Evolutionary conservation across 1,140 invertebrate species (phyloP), one percentile per base, ranked within the genome.

Genomic region (Temnothorax longispinosus): DNA sequence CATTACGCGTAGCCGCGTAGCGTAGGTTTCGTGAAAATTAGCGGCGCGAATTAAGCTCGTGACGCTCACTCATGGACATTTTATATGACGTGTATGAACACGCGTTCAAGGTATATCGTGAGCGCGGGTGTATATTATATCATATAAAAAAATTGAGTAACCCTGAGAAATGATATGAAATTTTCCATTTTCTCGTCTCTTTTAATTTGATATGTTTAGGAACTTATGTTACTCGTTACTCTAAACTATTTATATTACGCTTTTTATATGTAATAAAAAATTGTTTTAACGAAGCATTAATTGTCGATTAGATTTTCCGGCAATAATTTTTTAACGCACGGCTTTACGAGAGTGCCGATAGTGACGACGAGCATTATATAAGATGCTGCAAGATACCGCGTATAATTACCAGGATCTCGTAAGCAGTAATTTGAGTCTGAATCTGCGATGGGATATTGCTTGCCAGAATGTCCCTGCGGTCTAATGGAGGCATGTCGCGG

Each of bases 401-500:
- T 75, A 87, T 84, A 89, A 91, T 88, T 90, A 90, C 86, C 89
- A 78, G 88, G 87, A 90, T 93, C 88, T 76, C 69, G 54, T 88
- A 58, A 88, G 86, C 86, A 69, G 90, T 93, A 93, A 92, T 93
- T 93, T 89, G 86, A 91, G 88, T 90, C 74, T 90, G 90, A 93
- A 93, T 93, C 90, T 93, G 92, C 92, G 88, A 91, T 88, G 92
- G 87, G 90, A 93, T 93, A 93, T 93, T 93, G 92, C 92, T 88
- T 56, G 86, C 65, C 85, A 91, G 91, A 93, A 93, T 93, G 91
- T 93, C 92, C 92, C 93, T 93, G 91, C 87, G 92, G 92, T 93
- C 92, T 93, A 93, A 93, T 93, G 91, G 92, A 91, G 87, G 91
- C 86, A 93, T 93, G 89, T 93, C 93, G 92, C 87, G 92, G 92